Conservation (phyloP, 1,140 invertebrate genomes). For the Aporrectodea caliginosa region DNA sequence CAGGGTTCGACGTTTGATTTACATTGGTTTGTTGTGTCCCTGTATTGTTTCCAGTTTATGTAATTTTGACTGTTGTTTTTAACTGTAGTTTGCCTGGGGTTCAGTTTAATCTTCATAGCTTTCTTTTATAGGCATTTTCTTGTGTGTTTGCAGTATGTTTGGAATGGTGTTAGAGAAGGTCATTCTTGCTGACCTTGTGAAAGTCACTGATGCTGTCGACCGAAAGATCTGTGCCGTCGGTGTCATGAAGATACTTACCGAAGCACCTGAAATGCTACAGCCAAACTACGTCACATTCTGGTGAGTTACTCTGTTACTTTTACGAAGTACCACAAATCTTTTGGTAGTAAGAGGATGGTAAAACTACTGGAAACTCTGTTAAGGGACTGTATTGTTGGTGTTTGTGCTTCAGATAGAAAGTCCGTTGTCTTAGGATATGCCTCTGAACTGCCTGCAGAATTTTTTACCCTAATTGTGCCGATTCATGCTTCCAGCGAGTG, state of each 20-base stretch:
- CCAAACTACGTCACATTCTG: constrained; percentile 67
- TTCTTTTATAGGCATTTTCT: background rate
- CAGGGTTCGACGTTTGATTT: no score
- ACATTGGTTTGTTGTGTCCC: background rate
- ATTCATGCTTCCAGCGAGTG: no score
- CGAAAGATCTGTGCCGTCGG: constrained; percentile 85
- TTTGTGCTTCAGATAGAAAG: background rate
- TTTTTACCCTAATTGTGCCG: background rate
- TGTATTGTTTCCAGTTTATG: background rate
- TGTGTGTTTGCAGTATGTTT: constrained; percentile 75
- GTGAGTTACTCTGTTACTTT: constrained; percentile 53
- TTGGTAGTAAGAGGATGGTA: background rate
- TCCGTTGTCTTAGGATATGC: background rate
- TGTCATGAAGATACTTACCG: constrained; percentile 76
- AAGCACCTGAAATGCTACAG: constrained; percentile 64
- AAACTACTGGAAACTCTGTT: no score
- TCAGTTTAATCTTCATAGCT: no score
- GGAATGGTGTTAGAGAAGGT: constrained; percentile 87
- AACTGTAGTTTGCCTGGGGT: no score
- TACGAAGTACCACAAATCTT: background rate
- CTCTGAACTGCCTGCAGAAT: background rate
- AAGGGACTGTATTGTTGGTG: no score
- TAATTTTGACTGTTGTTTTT: background rate
- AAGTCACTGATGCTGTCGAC: constrained; percentile 75
- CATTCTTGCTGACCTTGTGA: constrained; percentile 78